Conservation (phyloP, 2,113 vertebrate genomes). For the Macquaria ambigua region DNA sequence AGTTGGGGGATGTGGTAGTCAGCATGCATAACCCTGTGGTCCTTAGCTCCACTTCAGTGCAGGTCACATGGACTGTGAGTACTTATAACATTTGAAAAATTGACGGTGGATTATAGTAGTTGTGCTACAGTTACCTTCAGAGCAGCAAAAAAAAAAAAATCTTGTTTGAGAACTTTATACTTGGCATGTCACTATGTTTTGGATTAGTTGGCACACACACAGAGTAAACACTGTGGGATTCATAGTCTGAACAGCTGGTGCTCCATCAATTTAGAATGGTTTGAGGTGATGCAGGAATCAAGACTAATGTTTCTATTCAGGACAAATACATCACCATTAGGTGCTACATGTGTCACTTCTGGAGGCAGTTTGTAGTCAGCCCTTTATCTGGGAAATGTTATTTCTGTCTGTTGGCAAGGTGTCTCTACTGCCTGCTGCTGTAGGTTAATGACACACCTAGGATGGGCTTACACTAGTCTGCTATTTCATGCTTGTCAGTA, state of each 20-base stretch:
- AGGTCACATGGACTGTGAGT: slow-evolving; percentile 98
- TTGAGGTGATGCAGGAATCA: slow-evolving; percentile 78
- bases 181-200: slow-evolving; percentile 46
- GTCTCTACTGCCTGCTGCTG: slow-evolving; percentile 64
- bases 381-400: slow-evolving; percentile 69
- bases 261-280: slow-evolving; percentile 73
- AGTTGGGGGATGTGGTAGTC: slow-evolving; percentile 95
- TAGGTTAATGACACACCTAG: slow-evolving; percentile 70
- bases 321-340: slow-evolving; percentile 83
- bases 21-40: slow-evolving; percentile 95
- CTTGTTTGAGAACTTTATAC: slow-evolving; percentile 55
- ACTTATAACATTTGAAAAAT: neutral
- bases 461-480: slow-evolving; percentile 42
- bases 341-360: slow-evolving; percentile 67
- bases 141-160: slow-evolving; percentile 32
- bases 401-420: slow-evolving; percentile 74
- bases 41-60: slow-evolving; percentile 93
- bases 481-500: slow-evolving; percentile 56
- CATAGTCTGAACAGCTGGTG: slow-evolving; percentile 72
- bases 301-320: slow-evolving; percentile 78
- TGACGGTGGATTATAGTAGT: neutral
- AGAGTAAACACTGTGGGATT: slow-evolving; percentile 39
- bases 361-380: slow-evolving; percentile 67
- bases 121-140: neutral
- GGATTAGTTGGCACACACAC: slow-evolving; percentile 49